Base-by-base conservation (phyloP, 1,140 invertebrate genomes). In the Brachionus koreanus region DNA sequence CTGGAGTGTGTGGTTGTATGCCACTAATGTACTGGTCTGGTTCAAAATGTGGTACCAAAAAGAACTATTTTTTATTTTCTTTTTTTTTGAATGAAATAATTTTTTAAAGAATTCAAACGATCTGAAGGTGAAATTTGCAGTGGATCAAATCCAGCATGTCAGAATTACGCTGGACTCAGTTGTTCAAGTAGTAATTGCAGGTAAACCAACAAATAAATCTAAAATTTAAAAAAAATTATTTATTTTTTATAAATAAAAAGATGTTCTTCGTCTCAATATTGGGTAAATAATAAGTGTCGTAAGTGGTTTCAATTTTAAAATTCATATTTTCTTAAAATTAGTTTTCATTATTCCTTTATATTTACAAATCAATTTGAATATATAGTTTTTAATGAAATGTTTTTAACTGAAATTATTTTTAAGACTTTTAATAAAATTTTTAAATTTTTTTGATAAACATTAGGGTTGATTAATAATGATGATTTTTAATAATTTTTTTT, bases 221-320 rank as follows among this genome's bases (percentile, higher is more conserved):
- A 23, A 9, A 42, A 12, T 19, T 7, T 6, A 2, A 10, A 29
- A 5, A 0, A 16, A 42, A 42, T 19, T 13, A 25, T 75, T 19
- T 16, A 75, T 42, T 12, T 16, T 33, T 75, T 75, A 5, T 75
- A 5, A 12, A 33, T n/a, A 12, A 35, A 12, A 16, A 75, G 72
- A 35, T 77, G 74, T 16, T 9, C 74, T 5, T 52, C 29, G 5
- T 7, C 35, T 6, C 19, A 77, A 16, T 52, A 77, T 37, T 77
- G 74, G 74, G 39, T 77, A 23, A 23, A 9, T 3, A 77, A 77
- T 19, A 77, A 77, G 23, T 77, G 74, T 5, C 43, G 74, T 77
- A 61, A 49, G 72, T 52, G 29, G 23, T 75, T 52, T 19, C 3
- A 12, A 16, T 23, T 29, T 29, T 2, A 29, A 29, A 29, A 29